These are phyloP conservation scores for Iphiclides podalirius DNA, from an alignment of 2,888 invertebrate genomes.

Conservation along the genomic window DNA sequence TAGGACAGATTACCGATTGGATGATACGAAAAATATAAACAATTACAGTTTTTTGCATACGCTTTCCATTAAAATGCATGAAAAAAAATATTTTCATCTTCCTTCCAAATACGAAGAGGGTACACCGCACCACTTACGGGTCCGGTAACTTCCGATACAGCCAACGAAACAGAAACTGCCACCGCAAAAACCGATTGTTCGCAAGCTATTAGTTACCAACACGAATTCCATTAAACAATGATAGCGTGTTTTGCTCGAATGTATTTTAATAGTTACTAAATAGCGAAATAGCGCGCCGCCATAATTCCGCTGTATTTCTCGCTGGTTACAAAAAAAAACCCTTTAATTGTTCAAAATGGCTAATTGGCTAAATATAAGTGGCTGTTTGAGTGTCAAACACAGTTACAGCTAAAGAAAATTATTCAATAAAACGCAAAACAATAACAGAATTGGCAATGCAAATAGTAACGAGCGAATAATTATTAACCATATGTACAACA, in stretches of 20 bases:
- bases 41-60: too few species aligned
- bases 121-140: neutral
- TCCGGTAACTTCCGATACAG: neutral
- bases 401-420: too few species aligned
- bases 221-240: conserved; percentile 20
- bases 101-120: too few species aligned
- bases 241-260: conserved; percentile 8
- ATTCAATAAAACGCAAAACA: too few species aligned
- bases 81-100: too few species aligned
- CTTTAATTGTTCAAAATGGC: conserved; percentile 2
- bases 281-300: neutral
- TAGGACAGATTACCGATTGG: too few species aligned
- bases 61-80: too few species aligned
- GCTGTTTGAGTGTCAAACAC: too few species aligned
- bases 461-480: too few species aligned
- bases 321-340: conserved; percentile 1
- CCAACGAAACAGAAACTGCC: conserved; percentile 5
- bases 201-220: conserved; percentile 6
- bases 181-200: conserved; percentile 7
- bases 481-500: too few species aligned
- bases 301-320: neutral
- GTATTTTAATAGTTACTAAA: conserved; percentile 14
- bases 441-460: too few species aligned
- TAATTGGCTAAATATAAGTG: neutral
- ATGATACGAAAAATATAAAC: too few species aligned